Evolutionary conservation across 2,888 invertebrate genomes (phyloP).

Genomic region (Embidobia sp.): DNA sequence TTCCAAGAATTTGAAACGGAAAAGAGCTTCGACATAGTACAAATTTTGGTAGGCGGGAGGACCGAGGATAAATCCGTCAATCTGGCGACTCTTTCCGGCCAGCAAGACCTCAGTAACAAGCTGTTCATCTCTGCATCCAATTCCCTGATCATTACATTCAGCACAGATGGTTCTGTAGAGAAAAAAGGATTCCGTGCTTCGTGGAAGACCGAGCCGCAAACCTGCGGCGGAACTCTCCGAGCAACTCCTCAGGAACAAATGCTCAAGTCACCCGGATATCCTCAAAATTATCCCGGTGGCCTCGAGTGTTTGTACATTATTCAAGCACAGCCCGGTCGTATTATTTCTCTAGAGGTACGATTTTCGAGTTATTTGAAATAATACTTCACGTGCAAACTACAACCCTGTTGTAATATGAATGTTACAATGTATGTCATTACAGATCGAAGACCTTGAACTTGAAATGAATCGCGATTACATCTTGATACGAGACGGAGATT

Average conservation of each 20-base stretch:
- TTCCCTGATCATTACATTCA: slow-evolving; percentile 98
- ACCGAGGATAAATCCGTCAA: slow-evolving; percentile 96
- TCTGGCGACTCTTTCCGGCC: slow-evolving; percentile 95
- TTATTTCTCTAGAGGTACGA: slow-evolving; percentile 92
- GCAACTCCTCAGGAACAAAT: slow-evolving; percentile 95
- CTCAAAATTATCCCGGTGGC: slow-evolving; percentile 96
- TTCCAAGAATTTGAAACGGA: slow-evolving; percentile 99
- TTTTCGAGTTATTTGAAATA: background rate
- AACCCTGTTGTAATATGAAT: too few species aligned
- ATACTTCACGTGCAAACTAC: too few species aligned
- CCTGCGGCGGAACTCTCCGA: slow-evolving; percentile 93
- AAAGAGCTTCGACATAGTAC: slow-evolving; percentile 97
- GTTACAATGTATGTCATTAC: slow-evolving; percentile 59
- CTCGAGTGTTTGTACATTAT: slow-evolving; percentile 96
- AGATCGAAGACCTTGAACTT: slow-evolving; percentile 92
- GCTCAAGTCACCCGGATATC: slow-evolving; percentile 95
- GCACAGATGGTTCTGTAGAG: slow-evolving; percentile 96
- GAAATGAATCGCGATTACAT: slow-evolving; percentile 93
- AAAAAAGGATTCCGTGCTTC: slow-evolving; percentile 95
- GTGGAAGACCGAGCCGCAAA: slow-evolving; percentile 97
- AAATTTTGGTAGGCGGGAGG: slow-evolving; percentile 96
- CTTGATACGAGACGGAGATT: slow-evolving; percentile 94
- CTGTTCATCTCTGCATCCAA: slow-evolving; percentile 97
- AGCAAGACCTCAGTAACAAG: slow-evolving; percentile 91
- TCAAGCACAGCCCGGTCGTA: slow-evolving; percentile 93